phyloP scores from a whole-genome alignment of 2,888 invertebrate species.

The Lobophora halterata region DNA sequence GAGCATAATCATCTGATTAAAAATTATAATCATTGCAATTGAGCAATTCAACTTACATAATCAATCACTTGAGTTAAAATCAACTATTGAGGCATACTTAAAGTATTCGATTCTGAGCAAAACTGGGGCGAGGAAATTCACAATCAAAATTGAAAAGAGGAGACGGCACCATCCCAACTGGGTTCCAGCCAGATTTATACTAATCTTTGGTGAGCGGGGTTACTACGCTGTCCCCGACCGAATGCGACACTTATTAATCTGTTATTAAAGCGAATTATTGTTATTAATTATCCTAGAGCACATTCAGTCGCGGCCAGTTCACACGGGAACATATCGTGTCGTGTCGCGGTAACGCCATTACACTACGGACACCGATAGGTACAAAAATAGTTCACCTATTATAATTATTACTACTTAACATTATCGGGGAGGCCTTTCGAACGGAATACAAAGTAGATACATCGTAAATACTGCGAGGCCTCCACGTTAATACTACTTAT shows the following conservation, averaged over 20 bases:
- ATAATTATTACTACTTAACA: constrained; percentile 79
- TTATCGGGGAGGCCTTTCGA: constrained; percentile 64
- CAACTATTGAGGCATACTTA: constrained; percentile 57
- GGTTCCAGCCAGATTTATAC: constrained; percentile 61
- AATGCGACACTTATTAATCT: constrained; percentile 36
- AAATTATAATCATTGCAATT: constrained; percentile 60
- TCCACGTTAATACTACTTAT: constrained; percentile 64
- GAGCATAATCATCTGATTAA: constrained; percentile 72
- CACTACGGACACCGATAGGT: constrained; percentile 75
- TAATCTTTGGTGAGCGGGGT: constrained; percentile 79
- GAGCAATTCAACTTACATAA: constrained; percentile 64
- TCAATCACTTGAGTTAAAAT: constrained; percentile 52
- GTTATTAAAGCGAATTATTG: constrained; percentile 37
- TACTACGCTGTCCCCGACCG: constrained; percentile 54
- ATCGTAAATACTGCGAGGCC: constrained; percentile 35
- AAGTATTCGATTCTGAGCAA: constrained; percentile 58
- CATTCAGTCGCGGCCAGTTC: constrained; percentile 51
- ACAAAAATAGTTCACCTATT: constrained; percentile 81
- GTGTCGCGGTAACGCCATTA: constrained; percentile 72
- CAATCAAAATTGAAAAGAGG: constrained; percentile 38
- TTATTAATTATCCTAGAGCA: constrained; percentile 26
- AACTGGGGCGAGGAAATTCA: constrained; percentile 43
- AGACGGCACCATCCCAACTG: constrained; percentile 48
- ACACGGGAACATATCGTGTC: constrained; percentile 50
- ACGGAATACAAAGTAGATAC: constrained; percentile 29